These are phyloP conservation scores for Eupithecia inturbata DNA, from an alignment of 2,888 invertebrate genomes.

Conservation along the genomic window DNA sequence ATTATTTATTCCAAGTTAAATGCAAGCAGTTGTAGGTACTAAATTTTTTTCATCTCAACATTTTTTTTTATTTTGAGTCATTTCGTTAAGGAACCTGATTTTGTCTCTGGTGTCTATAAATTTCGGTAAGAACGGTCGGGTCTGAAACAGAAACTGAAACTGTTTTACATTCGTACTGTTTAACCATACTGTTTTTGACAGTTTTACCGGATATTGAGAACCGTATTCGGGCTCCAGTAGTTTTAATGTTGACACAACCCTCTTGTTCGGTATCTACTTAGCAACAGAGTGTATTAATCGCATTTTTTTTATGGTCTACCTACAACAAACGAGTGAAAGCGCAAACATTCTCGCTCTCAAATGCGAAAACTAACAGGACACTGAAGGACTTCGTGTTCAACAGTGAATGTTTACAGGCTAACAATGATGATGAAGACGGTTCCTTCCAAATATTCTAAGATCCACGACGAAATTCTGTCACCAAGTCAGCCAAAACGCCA, in stretches of 20 bases:
- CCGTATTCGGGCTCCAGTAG: no score
- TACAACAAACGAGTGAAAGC: not conserved
- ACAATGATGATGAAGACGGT: slow-evolving; percentile 8
- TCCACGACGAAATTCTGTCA: slow-evolving; percentile 38
- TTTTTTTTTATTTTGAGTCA: not conserved
- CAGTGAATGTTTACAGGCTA: not conserved
- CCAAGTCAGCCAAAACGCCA: slow-evolving; percentile 46
- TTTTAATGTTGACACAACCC: not conserved
- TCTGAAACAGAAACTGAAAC: no score
- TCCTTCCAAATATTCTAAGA: slow-evolving; percentile 43
- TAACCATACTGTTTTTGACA: no score
- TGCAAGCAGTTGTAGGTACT: no score
- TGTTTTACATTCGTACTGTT: no score
- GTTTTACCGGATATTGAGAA: no score
- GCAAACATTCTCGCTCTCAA: no score
- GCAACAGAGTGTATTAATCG: no score
- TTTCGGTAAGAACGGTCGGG: not conserved
- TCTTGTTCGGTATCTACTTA: not conserved
- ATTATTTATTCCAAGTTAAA: not conserved
- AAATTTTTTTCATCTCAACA: no score
- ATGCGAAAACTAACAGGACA: no score
- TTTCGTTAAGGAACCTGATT: not conserved
- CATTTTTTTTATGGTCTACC: no score
- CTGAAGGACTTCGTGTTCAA: not conserved
- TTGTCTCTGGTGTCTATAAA: not conserved